These are phyloP conservation scores for Abscondita cerata DNA, from an alignment of 2,888 invertebrate species.

Conservation along the genomic window DNA sequence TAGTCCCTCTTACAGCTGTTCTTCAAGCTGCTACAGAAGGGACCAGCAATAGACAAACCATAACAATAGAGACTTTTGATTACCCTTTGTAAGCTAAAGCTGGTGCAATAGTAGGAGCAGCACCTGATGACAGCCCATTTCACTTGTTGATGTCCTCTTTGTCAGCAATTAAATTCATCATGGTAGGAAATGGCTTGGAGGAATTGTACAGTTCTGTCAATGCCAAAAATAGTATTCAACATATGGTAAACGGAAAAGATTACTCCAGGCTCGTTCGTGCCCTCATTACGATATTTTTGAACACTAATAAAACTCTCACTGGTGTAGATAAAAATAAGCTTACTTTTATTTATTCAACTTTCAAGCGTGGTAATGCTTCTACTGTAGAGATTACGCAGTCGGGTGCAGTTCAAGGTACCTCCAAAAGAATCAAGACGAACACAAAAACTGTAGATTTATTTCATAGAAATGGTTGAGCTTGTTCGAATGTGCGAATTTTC, in stretches of 20 bases:
- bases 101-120: conserved; percentile 41
- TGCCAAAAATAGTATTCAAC: conserved; percentile 42
- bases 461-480: no score
- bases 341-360: no score
- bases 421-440: no score
- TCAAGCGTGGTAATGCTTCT: not conserved
- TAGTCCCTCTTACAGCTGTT: not conserved
- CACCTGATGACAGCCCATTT: conserved; percentile 41
- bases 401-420: no score
- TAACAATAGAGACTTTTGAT: conserved; percentile 41
- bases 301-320: not conserved
- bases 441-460: no score
- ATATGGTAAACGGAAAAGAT: conserved; percentile 44
- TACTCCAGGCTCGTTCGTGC: conserved; percentile 1
- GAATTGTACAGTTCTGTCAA: conserved; percentile 36
- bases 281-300: not conserved
- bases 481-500: not conserved
- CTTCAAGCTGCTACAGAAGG: not conserved
- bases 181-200: conserved; percentile 51
- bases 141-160: conserved; percentile 52
- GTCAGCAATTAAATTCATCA: conserved; percentile 51
- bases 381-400: not conserved
- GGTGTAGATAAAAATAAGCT: not conserved
- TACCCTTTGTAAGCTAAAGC: conserved; percentile 44
- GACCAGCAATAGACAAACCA: not conserved